A percentile compares a stretch with the other conserved stretches of the same genome.
Conservation (phyloP, 2,113 vertebrate species). For the Myocastor coypus region DNA sequence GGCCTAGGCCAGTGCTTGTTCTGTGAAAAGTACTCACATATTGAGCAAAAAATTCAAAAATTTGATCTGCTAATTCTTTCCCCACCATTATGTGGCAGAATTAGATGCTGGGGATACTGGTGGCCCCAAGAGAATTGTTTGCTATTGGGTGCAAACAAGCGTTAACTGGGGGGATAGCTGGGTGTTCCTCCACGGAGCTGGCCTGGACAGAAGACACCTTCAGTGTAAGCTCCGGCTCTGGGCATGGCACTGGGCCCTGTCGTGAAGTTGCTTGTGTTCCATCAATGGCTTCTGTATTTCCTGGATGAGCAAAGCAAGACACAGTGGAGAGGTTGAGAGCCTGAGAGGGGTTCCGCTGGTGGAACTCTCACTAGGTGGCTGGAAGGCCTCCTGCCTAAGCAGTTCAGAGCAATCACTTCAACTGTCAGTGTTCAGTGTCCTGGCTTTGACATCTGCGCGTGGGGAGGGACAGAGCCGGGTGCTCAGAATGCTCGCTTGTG, state of each 20-base stretch:
- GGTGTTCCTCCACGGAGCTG: not conserved
- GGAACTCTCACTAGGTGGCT: not conserved
- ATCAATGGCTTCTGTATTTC: not conserved
- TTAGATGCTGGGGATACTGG: not conserved
- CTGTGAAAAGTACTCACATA: not conserved
- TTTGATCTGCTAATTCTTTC: not conserved
- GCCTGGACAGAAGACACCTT: not conserved
- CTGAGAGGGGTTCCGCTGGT: not conserved
- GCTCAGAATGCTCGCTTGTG: not conserved
- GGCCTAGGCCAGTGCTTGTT: not conserved
- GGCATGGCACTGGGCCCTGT: not conserved
- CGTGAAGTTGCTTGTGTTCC: not conserved
- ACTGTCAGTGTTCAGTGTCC: not conserved
- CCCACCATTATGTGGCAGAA: not conserved
- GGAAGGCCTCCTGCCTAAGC: not conserved
- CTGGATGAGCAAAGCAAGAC: not conserved
- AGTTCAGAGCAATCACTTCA: slow-evolving; percentile 2
- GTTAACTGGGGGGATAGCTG: not conserved
- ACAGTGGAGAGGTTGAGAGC: not conserved
- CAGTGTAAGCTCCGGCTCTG: not conserved
- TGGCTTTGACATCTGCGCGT: not conserved
- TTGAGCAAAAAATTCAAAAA: not conserved
- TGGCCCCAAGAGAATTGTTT: not conserved
- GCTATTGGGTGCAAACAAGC: too few species aligned
- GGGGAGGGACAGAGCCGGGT: not conserved